Percentiles rank a stretch among this genome's conserved stretches.
These are phyloP conservation scores for Bambusicola thoracicus DNA, from an alignment of 2,113 vertebrate species.

Conservation along the genomic window DNA sequence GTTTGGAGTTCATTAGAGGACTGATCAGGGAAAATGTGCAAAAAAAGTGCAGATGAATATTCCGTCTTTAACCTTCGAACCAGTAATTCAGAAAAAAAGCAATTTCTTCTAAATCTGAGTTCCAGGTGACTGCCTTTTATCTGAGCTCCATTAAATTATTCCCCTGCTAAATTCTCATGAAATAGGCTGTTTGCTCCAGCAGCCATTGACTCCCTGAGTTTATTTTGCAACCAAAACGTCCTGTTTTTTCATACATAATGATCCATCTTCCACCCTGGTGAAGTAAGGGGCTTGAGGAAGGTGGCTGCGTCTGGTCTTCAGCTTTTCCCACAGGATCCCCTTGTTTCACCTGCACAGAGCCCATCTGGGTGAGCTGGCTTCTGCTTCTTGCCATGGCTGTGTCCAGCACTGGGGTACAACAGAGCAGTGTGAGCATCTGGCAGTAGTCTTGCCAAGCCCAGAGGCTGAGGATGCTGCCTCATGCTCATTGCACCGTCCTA, in stretches of 20 bases:
- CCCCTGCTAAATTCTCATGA: slow-evolving; percentile 50
- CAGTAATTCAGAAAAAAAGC: slow-evolving; percentile 23
- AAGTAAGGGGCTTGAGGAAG: neutral
- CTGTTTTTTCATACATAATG: neutral
- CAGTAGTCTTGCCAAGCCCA: neutral
- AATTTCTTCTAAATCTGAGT: slow-evolving; percentile 57
- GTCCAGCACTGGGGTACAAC: neutral
- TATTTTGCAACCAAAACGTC: slow-evolving; percentile 11
- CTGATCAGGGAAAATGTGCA: neutral
- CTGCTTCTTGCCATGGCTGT: neutral
- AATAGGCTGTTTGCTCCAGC: slow-evolving; percentile 19
- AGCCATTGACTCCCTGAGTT: neutral
- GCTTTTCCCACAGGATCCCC: neutral
- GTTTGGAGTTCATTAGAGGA: slow-evolving; percentile 36
- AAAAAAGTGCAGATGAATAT: slow-evolving; percentile 26
- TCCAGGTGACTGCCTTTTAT: slow-evolving; percentile 59
- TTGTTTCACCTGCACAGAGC: accelerated
- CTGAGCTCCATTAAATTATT: slow-evolving; percentile 49
- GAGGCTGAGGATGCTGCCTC: neutral
- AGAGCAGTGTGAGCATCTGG: neutral
- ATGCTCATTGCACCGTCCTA: neutral
- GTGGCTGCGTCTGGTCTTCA: neutral
- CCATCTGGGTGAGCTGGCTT: neutral
- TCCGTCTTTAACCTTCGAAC: slow-evolving; percentile 43
- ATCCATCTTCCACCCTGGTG: neutral